phyloP scores from a whole-genome alignment of 2,797 vertebrate species.

The Enteromius anoplus region DNA sequence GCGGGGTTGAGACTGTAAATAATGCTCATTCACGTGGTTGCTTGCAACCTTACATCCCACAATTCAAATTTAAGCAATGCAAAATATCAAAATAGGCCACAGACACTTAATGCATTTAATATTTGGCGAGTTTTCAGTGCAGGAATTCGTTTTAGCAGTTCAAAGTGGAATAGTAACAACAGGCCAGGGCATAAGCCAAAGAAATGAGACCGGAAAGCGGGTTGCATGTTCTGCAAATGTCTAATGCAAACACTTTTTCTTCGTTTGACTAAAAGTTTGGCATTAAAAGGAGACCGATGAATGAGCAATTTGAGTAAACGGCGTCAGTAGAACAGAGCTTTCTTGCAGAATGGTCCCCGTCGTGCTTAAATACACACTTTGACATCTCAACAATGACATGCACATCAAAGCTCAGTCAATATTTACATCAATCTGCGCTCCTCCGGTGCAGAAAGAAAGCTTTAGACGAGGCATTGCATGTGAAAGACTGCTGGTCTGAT shows the following conservation, averaged over 20 bases:
- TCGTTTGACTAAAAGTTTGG: constrained; percentile 9
- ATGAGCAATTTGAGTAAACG: constrained; percentile 29
- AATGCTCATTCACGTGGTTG: background rate
- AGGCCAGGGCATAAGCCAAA: constrained; percentile 5
- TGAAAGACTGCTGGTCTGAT: constrained; percentile 26
- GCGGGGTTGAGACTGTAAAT: background rate
- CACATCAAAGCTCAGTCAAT: constrained; percentile 59
- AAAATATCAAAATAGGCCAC: background rate
- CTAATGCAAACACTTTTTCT: constrained; percentile 17
- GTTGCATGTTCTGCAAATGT: constrained; percentile 17
- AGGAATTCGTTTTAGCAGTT: constrained; percentile 9
- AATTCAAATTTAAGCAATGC: background rate
- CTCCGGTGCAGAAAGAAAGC: constrained; percentile 19
- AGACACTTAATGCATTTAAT: background rate
- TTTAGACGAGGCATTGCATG: constrained; percentile 14
- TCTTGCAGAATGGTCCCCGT: constrained; percentile 16
- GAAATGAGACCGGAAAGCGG: background rate
- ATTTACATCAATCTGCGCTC: constrained; percentile 56
- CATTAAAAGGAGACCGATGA: background rate
- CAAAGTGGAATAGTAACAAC: background rate
- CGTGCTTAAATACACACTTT: constrained; percentile 40
- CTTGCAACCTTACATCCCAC: background rate
- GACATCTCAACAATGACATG: constrained; percentile 51
- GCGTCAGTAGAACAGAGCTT: constrained; percentile 20
- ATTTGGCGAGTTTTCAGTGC: background rate